Evolutionary conservation across 2,888 invertebrate species (phyloP), one percentile per base, ranked within the genome.

Genomic region (Carabus problematicus): DNA sequence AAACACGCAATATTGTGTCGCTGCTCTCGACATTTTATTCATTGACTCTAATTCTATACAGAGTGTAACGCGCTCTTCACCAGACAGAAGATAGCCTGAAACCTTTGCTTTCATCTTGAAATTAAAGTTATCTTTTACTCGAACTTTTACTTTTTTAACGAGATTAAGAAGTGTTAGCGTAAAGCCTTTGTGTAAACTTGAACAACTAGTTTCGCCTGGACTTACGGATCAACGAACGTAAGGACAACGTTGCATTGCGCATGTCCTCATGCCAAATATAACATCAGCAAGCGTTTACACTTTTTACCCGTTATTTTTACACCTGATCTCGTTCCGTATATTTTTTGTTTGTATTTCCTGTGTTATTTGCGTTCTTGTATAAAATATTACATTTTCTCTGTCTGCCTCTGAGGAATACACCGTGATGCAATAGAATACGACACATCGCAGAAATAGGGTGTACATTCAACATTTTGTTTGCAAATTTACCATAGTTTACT

Each of bases 21-120:
- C 29, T 3, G 29, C 29, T 29, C 6, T 29, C 29, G 29, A 3
- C 29, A 14, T 52, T 52, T 52, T 18, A 52, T 52, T 52, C n/a
- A 19, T 12, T 14, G 18, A 52, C 19, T 16, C 14, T 52, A 52
- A 18, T 52, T 52, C 9, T 18, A 52, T 7, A 47, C 11, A 7
- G 7, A 29, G 16, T 14, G n/a, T 47, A 8, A 47, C 12, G 3
- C 47, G 11, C 16, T 18, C 1, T 52, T 52, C 7, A 52, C 16
- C 12, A 12, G 29, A 29, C 2, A 29, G 29, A 29, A 29, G 29
- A 29, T 18, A 18, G 18, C 9, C 6, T 52, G 8, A 18, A 14
- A 52, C 8, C 1, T 18, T 52, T 52, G 18, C 52, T 52, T 52
- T 52, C 52, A 52, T 52, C 52, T 52, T 52, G 16, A 52, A 52